phyloP scores from a whole-genome alignment of 2,888 invertebrate species.

The Orthonychiurus folsomi region DNA sequence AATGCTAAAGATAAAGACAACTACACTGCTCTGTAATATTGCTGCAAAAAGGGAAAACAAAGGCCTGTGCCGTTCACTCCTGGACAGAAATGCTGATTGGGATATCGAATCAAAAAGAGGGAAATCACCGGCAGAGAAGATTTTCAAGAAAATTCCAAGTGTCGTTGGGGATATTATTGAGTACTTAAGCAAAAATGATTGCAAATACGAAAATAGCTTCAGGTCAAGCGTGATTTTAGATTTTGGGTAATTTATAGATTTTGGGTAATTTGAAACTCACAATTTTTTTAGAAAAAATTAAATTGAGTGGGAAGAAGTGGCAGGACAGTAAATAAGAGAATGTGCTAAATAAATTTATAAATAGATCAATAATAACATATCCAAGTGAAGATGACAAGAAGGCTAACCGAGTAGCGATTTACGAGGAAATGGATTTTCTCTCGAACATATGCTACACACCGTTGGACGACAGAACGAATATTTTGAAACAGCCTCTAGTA shows the following conservation, averaged over 20 bases:
- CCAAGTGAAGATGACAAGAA: slow-evolving; percentile 4
- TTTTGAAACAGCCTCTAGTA: slow-evolving; percentile 4
- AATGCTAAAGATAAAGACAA: neutral
- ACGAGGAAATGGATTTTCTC: slow-evolving; percentile 9
- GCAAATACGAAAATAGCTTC: neutral
- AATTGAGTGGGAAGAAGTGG: too few species aligned
- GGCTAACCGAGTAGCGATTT: neutral
- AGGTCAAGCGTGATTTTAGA: neutral
- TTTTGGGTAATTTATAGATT: slow-evolving; percentile 2
- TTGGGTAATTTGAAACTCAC: neutral
- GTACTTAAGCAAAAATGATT: neutral
- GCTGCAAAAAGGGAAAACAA: neutral
- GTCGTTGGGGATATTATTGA: neutral
- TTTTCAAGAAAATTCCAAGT: slow-evolving; percentile 9
- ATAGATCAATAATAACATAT: neutral
- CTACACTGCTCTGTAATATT: slow-evolving; percentile 2
- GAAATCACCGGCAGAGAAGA: slow-evolving; percentile 9
- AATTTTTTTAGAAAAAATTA: too few species aligned
- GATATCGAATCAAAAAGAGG: neutral
- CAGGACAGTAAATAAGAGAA: too few species aligned
- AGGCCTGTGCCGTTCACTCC: neutral
- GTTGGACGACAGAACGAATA: neutral
- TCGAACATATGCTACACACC: slow-evolving; percentile 11
- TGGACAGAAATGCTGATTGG: slow-evolving; percentile 1
- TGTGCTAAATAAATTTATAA: neutral